Percentiles rank a stretch among this genome's conserved stretches.
phyloP scores from a whole-genome alignment of 2,113 vertebrate species.

The Pelecanoides urinatrix region DNA sequence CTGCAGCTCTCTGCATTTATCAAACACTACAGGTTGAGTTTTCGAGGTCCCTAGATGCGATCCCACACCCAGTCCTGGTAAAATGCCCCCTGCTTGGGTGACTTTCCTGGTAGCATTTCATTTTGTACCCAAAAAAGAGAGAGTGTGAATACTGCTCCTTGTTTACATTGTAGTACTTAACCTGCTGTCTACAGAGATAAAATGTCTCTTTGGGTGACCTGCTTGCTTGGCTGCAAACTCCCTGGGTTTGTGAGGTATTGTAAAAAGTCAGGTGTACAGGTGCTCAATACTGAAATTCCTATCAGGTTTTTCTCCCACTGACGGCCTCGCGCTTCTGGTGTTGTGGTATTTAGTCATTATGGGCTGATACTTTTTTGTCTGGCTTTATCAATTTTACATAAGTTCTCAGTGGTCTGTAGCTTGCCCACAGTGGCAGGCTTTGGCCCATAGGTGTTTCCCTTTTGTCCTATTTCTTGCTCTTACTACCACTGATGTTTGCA shows the following conservation, averaged over 20 bases:
- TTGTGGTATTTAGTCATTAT: neutral
- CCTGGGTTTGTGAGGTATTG: neutral
- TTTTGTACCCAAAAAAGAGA: neutral
- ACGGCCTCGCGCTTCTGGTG: neutral
- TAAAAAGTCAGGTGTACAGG: neutral
- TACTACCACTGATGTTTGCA: neutral
- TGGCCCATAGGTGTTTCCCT: neutral
- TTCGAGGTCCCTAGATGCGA: neutral
- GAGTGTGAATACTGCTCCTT: neutral
- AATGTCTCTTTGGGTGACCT: neutral
- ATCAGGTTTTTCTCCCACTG: neutral
- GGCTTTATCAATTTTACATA: neutral
- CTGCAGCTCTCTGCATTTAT: neutral
- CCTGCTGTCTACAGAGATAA: neutral
- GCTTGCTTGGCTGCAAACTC: neutral
- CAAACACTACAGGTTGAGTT: neutral
- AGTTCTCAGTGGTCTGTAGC: neutral
- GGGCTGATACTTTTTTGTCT: neutral
- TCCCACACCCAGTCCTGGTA: neutral
- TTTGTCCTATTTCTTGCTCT: neutral
- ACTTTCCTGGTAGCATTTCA: neutral
- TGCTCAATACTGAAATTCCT: fast-evolving
- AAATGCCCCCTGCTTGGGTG: neutral
- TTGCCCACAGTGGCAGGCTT: neutral
- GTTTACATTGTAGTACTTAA: neutral